Evolutionary conservation across 2,113 vertebrate species (phyloP), one percentile per base, ranked within the genome.

Genomic region (Limanda limanda): DNA sequence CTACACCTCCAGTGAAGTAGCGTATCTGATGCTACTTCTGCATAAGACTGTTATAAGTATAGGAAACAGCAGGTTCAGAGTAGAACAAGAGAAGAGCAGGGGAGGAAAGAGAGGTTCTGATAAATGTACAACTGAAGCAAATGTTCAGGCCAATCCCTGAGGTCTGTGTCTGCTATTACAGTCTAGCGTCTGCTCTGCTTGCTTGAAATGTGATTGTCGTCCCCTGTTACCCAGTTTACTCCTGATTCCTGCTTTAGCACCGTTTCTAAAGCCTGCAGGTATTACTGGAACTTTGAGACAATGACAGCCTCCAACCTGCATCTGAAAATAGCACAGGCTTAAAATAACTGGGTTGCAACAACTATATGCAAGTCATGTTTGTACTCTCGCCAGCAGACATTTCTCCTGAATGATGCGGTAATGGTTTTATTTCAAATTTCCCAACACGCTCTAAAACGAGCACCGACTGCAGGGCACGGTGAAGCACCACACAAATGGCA

Each of bases 141-240:
- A 18, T 12, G 71, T 77, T 81, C 68, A 64, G 68, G 64, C 58
- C 40, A 17, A 6, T 82, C 81, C 72, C 65, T 14, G 31, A 64
- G 76, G 77, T 58, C 3, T 21, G 40, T 70, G 83, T 80, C 68
- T 67, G 58, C 76, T 71, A 67, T 84, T 90, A 78, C 51, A 74
- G 58, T 37, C 59, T 21, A 66, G 73, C 71, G 83, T 63, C 65
- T 8, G 14, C 59, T 76, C 66, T 65, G 42, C 55, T 82, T 27
- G 51, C 71, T 56, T 40, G 60, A 64, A 86, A 81, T 54, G 64
- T 67, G 76, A 87, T 60, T 31, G 70, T 71, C 0, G 2, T 79
- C 85, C 78, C 67, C 24, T 9, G 51, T 58, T 51, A 25, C 56
- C 18, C 71, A 23, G 70, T 84, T 81, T 76, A 84, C 63, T 80